These are phyloP conservation scores for Mellilla xanthometata DNA, from an alignment of 2,888 invertebrate genomes.

Conservation along the genomic window DNA sequence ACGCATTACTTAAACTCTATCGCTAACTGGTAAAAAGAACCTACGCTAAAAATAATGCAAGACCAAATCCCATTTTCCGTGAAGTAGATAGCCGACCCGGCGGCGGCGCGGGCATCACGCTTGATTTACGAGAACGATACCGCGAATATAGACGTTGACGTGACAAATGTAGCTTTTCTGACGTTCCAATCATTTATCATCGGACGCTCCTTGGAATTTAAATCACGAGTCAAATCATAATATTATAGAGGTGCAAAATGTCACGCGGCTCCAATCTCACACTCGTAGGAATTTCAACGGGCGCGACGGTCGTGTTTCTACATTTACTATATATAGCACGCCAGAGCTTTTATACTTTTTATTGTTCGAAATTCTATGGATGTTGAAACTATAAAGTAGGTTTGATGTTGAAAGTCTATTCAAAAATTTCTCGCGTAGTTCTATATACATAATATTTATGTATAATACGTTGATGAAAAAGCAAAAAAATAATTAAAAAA, in stretches of 20 bases:
- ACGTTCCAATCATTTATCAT: constrained; percentile 10
- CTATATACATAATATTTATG: no score
- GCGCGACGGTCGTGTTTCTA: neutral
- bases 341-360: constrained; percentile 2
- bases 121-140: constrained; percentile 33
- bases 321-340: no score
- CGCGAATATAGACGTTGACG: constrained; percentile 18
- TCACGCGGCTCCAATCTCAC: neutral
- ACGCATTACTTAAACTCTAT: no score
- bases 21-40: no score
- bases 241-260: constrained; percentile 6
- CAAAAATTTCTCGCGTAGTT: constrained; percentile 12
- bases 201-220: constrained; percentile 6
- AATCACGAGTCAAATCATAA: constrained; percentile 4
- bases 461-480: no score
- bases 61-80: no score
- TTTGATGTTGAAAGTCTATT: constrained; percentile 12
- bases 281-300: constrained; percentile 1
- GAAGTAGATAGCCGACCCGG: neutral
- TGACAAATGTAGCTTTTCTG: constrained; percentile 17
- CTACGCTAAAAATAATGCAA: no score
- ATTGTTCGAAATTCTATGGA: constrained; percentile 4
- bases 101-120: constrained; percentile 17
- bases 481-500: no score
- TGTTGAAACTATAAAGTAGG: no score